Evolutionary conservation across 2,888 invertebrate species (phyloP).

Genomic region (Thecocarcelia acutangulata): DNA sequence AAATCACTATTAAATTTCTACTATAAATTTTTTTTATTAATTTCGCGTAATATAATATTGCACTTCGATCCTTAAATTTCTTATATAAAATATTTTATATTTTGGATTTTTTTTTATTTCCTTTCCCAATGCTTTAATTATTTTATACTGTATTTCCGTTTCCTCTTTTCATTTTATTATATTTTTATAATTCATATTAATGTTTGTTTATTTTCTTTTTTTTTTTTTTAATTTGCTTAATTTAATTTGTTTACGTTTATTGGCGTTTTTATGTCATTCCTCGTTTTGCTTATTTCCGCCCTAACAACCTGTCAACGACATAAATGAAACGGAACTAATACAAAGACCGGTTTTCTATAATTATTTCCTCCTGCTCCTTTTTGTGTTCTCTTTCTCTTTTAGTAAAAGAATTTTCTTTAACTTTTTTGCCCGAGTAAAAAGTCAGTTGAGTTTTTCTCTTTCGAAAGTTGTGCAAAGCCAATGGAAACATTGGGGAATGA

Average conservation of each 20-base stretch:
- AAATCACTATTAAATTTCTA: too few species aligned
- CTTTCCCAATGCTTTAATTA: slow-evolving; percentile 1
- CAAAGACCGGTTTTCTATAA: slow-evolving; percentile 58
- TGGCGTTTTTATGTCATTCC: background rate
- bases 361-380: slow-evolving; percentile 37
- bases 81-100: background rate
- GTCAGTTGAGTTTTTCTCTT: background rate
- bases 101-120: background rate
- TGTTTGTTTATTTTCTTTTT: background rate
- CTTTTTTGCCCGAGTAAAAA: background rate
- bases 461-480: too few species aligned
- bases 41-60: too few species aligned
- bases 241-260: slow-evolving; percentile 36
- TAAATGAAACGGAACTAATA: slow-evolving; percentile 70
- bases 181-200: background rate
- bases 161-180: slow-evolving; percentile 10
- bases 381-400: background rate
- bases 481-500: slow-evolving; percentile 10
- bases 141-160: slow-evolving; percentile 45
- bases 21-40: too few species aligned
- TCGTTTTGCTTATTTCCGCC: slow-evolving; percentile 40
- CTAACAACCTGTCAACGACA: slow-evolving; percentile 66
- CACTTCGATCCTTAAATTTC: background rate
- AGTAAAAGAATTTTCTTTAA: background rate
- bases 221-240: slow-evolving; percentile 4